phyloP scores from a whole-genome alignment of 2,113 vertebrate species.

The Myrmecobius fasciatus region DNA sequence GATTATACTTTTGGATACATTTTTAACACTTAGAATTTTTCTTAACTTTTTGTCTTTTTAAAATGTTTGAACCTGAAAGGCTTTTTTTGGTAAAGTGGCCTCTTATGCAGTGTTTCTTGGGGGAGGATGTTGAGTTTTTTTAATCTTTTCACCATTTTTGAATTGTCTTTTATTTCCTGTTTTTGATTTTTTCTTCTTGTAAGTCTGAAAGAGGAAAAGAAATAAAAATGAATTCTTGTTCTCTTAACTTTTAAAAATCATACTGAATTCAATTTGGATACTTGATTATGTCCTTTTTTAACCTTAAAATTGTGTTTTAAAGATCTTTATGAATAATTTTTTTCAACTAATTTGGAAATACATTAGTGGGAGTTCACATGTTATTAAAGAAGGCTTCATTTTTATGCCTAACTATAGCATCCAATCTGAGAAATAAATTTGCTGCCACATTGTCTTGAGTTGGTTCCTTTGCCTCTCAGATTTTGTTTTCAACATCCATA shows the following conservation, averaged over 20 bases:
- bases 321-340: not conserved
- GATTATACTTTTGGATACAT: not conserved
- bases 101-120: slow-evolving; percentile 52
- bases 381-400: not conserved
- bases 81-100: slow-evolving; percentile 30
- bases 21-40: slow-evolving; percentile 10
- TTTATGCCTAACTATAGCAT: not conserved
- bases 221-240: not conserved
- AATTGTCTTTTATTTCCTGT: slow-evolving; percentile 34
- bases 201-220: slow-evolving; percentile 18
- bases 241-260: slow-evolving; percentile 19
- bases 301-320: not conserved
- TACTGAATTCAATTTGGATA: not conserved
- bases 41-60: slow-evolving; percentile 16
- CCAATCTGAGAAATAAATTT: not conserved
- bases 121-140: not conserved
- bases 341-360: not conserved
- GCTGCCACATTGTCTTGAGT: not conserved
- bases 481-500: not conserved
- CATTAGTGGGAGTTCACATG: not conserved
- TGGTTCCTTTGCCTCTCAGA: not conserved
- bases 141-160: slow-evolving; percentile 33
- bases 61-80: slow-evolving; percentile 20
- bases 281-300: not conserved
- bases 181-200: slow-evolving; percentile 62